Evolutionary conservation across 2,113 vertebrate species (phyloP), one percentile per base, ranked within the genome.

Genomic region (Lates calcarifer): DNA sequence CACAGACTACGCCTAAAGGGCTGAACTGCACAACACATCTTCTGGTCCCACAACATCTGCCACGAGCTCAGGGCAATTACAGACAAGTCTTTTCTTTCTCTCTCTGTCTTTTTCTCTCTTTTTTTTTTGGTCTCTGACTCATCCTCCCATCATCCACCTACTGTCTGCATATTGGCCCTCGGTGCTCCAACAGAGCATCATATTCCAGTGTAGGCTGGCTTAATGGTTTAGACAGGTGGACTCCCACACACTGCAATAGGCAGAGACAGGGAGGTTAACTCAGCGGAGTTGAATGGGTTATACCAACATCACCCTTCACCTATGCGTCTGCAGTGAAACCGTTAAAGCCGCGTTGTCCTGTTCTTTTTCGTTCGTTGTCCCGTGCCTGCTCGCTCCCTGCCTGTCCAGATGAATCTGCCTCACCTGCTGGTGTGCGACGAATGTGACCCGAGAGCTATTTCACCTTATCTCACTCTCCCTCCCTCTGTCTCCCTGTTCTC

Each of bases 121-220:
- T 61, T n/a, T n/a, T n/a, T n/a, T n/a, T n/a, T n/a, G n/a, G 33
- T 76, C 45, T 82, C 81, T 92, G 90, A 93, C 85, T 92, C 92
- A 93, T 87, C 68, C 64, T 78, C 41, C 70, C 78, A 74, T 74
- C 79, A 68, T 77, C 84, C 65, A 74, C 63, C 74, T 29, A 55
- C 81, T 63, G 81, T 61, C 65, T 68, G 39, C 18, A 10, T 28
- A 20, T 64, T 75, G 61, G 78, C 79, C 74, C 49, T 66, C 13
- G 5, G 51, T 66, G 60, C 80, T 77, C 65, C 26, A 35, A 77
- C 80, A 33, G 2, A 62, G 62, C 62, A 12, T 74, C 85, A 85
- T 60, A 80, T 75, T 29, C 83, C 71, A 79, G 69, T 53, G 75
- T 81, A 72, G 81, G 49, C 66, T 57, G 69, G 73, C 86, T 90